Conservation (phyloP, 2,888 invertebrate genomes). For the Eupeodes latifasciatus region DNA sequence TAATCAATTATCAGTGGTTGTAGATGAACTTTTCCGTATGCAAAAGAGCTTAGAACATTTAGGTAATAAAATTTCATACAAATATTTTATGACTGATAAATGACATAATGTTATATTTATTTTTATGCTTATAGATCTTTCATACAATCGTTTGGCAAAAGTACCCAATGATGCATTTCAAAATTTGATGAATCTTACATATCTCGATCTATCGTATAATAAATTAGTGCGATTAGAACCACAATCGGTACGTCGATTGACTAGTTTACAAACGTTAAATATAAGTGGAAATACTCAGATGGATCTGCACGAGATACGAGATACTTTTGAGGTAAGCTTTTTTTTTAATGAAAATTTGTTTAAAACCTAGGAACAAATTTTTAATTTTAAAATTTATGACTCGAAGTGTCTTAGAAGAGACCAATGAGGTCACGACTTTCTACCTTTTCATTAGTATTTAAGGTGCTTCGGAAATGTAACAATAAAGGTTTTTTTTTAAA, state of each 20-base stretch:
- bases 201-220: conserved; percentile 91
- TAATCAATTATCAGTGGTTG: conserved; percentile 90
- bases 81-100: background rate
- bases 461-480: no score
- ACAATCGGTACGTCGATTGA: conserved; percentile 83
- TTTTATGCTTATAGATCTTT: conserved; percentile 84
- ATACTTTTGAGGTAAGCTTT: conserved; percentile 81
- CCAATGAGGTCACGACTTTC: no score
- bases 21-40: conserved; percentile 88
- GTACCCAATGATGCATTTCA: conserved; percentile 90
- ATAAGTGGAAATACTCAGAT: conserved; percentile 88
- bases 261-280: conserved; percentile 87
- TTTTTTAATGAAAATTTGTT: no score
- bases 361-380: no score
- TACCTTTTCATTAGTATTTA: no score
- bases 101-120: background rate
- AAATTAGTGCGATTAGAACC: conserved; percentile 89
- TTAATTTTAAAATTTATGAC: no score
- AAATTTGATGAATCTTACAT: conserved; percentile 88
- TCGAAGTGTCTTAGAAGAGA: no score
- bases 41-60: conserved; percentile 83
- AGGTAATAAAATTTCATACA: conserved; percentile 78
- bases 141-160: conserved; percentile 90
- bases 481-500: no score
- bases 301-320: conserved; percentile 83